Percentiles rank a stretch among this genome's conserved stretches.
These are phyloP conservation scores for Dioctria rufipes DNA, from an alignment of 2,888 invertebrate species.

Conservation along the genomic window DNA sequence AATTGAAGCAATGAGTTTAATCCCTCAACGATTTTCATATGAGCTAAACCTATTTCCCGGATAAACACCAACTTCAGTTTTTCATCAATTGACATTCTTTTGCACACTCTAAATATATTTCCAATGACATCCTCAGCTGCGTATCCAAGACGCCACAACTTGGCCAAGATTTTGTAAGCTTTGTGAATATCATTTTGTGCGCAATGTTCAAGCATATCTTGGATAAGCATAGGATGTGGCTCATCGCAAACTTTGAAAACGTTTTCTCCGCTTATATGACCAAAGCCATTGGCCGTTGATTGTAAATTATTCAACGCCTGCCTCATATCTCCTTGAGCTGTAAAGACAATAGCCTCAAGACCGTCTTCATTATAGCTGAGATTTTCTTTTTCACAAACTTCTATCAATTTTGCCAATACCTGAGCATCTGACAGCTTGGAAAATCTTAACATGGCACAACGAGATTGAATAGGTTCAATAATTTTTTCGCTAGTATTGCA, in stretches of 20 bases:
- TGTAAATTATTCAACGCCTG: slow-evolving; percentile 98
- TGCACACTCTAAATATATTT: slow-evolving; percentile 95
- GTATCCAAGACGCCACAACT: slow-evolving; percentile 95
- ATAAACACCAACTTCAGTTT: slow-evolving; percentile 87
- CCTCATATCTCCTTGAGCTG: slow-evolving; percentile 98
- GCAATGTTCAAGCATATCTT: slow-evolving; percentile 92
- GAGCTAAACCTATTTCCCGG: slow-evolving; percentile 92
- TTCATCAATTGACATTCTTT: slow-evolving; percentile 87
- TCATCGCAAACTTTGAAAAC: slow-evolving; percentile 99
- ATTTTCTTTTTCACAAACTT: slow-evolving; percentile 82
- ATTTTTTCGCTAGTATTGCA: slow-evolving; percentile 99
- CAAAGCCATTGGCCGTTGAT: slow-evolving; percentile 93
- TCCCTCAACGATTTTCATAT: slow-evolving; percentile 93
- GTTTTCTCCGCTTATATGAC: slow-evolving; percentile 90
- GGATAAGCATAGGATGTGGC: slow-evolving; percentile 95
- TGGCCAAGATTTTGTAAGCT: slow-evolving; percentile 89
- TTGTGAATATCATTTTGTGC: slow-evolving; percentile 85
- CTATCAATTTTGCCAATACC: slow-evolving; percentile 84
- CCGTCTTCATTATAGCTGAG: slow-evolving; percentile 92
- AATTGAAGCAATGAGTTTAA: slow-evolving; percentile 90
- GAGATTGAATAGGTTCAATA: slow-evolving; percentile 98
- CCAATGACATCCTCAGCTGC: slow-evolving; percentile 97
- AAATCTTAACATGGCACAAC: slow-evolving; percentile 97
- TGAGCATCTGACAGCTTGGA: slow-evolving; percentile 92
- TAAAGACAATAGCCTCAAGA: slow-evolving; percentile 95